A percentile compares a stretch with the other conserved stretches of the same genome.
Conservation (phyloP, 2,797 vertebrate genomes). For the Hipposideros larvatus region DNA sequence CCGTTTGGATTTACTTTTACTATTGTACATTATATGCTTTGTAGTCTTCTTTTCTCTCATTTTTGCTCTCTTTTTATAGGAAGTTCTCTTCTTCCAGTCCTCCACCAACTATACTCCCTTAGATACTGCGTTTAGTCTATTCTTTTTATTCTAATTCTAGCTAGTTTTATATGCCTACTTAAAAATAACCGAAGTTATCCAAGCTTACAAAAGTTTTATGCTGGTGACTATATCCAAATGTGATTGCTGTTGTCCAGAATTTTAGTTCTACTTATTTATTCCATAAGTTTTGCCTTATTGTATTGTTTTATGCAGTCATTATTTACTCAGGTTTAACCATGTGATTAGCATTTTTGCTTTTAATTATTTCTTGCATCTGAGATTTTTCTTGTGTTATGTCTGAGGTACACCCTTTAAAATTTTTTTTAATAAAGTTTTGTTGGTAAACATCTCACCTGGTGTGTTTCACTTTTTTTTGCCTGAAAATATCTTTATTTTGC, state of each 20-base stretch:
- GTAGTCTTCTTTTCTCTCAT: background rate
- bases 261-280: slow-evolving; percentile 28
- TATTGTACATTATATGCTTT: background rate
- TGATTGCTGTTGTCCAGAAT: background rate
- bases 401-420: background rate
- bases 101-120: background rate
- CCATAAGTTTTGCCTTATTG: background rate
- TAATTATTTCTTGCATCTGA: background rate
- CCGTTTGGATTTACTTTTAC: background rate
- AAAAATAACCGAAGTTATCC: background rate
- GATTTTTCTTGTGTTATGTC: background rate
- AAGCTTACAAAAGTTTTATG: background rate
- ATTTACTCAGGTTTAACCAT: background rate
- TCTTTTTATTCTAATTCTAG: background rate
- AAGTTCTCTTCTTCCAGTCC: background rate
- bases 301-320: slow-evolving; percentile 6
- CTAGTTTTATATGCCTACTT: background rate
- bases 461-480: background rate
- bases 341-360: slow-evolving; percentile 12
- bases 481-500: slow-evolving; percentile 32
- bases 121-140: background rate
- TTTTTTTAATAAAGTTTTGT: slow-evolving; percentile 37
- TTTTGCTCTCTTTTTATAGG: background rate
- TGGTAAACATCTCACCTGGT: background rate
- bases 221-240: background rate